Evolutionary conservation across 1,140 invertebrate species (phyloP).

Genomic region (Drosophila carrolli): DNA sequence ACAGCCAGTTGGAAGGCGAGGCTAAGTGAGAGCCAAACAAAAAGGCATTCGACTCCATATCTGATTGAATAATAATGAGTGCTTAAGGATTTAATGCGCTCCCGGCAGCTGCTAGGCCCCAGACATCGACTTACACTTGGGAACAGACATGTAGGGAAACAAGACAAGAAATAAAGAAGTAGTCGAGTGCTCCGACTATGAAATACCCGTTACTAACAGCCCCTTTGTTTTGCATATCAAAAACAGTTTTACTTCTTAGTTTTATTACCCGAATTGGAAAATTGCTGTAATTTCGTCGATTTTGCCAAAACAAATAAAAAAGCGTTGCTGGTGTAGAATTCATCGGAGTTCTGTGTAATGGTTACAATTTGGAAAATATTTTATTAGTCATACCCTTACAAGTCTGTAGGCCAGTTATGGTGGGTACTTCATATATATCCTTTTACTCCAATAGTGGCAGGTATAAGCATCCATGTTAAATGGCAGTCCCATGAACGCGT

Average conservation of each 20-base stretch:
- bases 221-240: not conserved
- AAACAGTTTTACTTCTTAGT: too few species aligned
- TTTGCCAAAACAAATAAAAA: not conserved
- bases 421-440: not conserved
- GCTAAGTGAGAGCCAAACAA: conserved; percentile 25
- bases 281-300: too few species aligned
- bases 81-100: conserved; percentile 78
- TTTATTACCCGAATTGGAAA: too few species aligned
- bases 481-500: conserved; percentile 34
- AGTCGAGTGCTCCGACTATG: not conserved
- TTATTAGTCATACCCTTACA: too few species aligned
- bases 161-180: conserved; percentile 2
- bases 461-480: conserved; percentile 52
- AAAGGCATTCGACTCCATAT: conserved; percentile 67
- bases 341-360: too few species aligned
- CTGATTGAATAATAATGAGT: conserved; percentile 83
- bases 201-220: not conserved
- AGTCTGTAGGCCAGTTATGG: too few species aligned
- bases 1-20: conserved; percentile 15
- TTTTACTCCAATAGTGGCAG: not conserved
- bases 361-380: too few species aligned
- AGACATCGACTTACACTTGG: conserved; percentile 26
- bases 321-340: not conserved
- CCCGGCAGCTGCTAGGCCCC: conserved; percentile 48
- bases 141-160: conserved; percentile 19